Percentiles rank a stretch among this genome's conserved stretches.
phyloP scores from a whole-genome alignment of 1,140 invertebrate genomes.

The Drosophila nannoptera region DNA sequence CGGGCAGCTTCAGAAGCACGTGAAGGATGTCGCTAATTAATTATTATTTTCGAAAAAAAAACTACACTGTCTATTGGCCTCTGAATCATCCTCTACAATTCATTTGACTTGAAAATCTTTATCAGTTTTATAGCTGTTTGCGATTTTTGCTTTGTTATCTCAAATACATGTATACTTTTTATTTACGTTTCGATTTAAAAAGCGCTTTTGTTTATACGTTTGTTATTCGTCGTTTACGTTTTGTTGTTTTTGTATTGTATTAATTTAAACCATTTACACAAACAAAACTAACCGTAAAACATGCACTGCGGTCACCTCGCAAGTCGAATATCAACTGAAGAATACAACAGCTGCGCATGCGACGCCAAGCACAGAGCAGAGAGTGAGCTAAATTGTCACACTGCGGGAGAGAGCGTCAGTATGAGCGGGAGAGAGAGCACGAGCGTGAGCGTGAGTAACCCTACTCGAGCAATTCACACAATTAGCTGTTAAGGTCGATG shows the following conservation, averaged over 20 bases:
- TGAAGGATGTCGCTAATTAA: conserved; percentile 19
- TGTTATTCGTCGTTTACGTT: conserved; percentile 18
- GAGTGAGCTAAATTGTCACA: background rate
- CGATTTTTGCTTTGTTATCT: conserved; percentile 35
- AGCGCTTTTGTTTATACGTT: conserved; percentile 8
- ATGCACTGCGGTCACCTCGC: conserved; percentile 51
- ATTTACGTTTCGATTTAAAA: conserved; percentile 65
- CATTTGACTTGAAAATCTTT: conserved; percentile 14
- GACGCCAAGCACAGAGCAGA: conserved; percentile 46
- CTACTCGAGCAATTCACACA: conserved; percentile 33
- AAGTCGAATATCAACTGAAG: conserved; percentile 59
- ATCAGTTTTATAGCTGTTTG: conserved; percentile 31
- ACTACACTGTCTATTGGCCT: conserved; percentile 14
- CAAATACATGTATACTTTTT: conserved; percentile 37
- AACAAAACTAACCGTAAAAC: conserved; percentile 24
- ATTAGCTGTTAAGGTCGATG: conserved; percentile 43
- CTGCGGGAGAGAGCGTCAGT: conserved; percentile 1
- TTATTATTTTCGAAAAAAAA: conserved; percentile 3
- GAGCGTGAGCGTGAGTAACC: background rate
- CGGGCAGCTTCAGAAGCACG: conserved; percentile 25
- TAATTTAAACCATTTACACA: conserved; percentile 38
- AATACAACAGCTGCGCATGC: conserved; percentile 61
- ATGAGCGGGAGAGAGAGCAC: background rate
- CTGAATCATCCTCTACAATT: conserved; percentile 19
- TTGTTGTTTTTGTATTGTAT: conserved; percentile 41